Evolutionary conservation across 2,797 vertebrate species (phyloP).

Genomic region (Sebastes melanostomus): DNA sequence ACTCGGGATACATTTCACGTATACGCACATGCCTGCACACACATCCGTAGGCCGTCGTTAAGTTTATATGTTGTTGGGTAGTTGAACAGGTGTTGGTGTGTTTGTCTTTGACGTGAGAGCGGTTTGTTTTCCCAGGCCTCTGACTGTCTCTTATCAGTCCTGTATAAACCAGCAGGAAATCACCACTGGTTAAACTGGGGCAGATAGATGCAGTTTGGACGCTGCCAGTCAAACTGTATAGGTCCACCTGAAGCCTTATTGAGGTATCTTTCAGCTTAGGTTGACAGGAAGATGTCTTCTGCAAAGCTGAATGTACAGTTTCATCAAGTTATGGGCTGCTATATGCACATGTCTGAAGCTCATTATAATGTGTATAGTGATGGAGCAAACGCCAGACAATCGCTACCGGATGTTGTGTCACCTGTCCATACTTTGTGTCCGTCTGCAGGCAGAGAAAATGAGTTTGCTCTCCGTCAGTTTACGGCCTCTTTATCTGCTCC

Average conservation of each 20-base stretch:
- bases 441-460: constrained; percentile 51
- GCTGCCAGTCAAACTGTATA: background rate
- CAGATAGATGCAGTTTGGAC: background rate
- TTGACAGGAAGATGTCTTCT: background rate
- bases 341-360: background rate
- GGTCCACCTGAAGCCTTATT: background rate
- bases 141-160: constrained; percentile 71
- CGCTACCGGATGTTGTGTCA: background rate
- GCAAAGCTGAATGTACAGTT: background rate
- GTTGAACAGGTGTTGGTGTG: constrained; percentile 65
- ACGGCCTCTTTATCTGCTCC: constrained; percentile 63
- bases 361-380: background rate
- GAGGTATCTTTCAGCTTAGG: background rate
- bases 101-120: constrained; percentile 61
- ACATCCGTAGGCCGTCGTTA: background rate
- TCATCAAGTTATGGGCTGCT: background rate
- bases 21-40: constrained; percentile 16
- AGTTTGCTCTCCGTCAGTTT: constrained; percentile 64
- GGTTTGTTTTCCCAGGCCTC: constrained; percentile 65
- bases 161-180: constrained; percentile 71
- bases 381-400: background rate
- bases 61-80: constrained; percentile 33
- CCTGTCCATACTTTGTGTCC: background rate
- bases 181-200: constrained; percentile 46
- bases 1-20: no score